Conservation (phyloP, 2,797 vertebrate species). For the Ispidina lecontei region DNA sequence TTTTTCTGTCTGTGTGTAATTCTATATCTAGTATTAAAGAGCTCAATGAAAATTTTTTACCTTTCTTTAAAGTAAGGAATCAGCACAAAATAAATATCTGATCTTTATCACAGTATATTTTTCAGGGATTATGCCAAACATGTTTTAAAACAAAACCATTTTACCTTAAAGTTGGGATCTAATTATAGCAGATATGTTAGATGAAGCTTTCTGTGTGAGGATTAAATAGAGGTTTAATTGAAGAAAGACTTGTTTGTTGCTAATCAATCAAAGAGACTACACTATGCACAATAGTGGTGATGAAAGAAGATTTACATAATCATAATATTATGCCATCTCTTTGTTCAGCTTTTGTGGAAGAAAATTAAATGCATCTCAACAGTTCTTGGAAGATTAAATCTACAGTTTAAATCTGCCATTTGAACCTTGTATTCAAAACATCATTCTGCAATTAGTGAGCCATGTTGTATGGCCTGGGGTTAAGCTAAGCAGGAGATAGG, state of each 20-base stretch:
- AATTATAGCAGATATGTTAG: conserved; percentile 26
- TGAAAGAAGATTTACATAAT: conserved; percentile 63
- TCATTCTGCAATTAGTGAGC: conserved; percentile 51
- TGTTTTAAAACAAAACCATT: conserved; percentile 47
- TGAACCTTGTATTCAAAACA: conserved; percentile 63
- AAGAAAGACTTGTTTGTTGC: conserved; percentile 48
- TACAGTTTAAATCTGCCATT: conserved; percentile 55
- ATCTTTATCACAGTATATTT: background rate
- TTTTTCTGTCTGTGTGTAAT: background rate
- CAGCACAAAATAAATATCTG: background rate
- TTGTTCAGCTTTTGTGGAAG: conserved; percentile 67
- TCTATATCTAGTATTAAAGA: background rate
- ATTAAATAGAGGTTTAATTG: background rate
- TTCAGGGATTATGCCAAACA: background rate
- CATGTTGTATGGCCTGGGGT: conserved; percentile 29
- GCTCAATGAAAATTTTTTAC: background rate
- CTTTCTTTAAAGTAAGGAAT: background rate
- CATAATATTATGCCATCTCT: conserved; percentile 62
- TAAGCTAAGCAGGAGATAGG: background rate
- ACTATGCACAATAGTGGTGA: conserved; percentile 29
- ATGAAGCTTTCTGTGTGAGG: conserved; percentile 35
- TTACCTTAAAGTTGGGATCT: conserved; percentile 26
- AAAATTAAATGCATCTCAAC: conserved; percentile 52
- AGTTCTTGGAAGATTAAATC: conserved; percentile 56
- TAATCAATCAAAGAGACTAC: conserved; percentile 30